phyloP scores from a whole-genome alignment of 2,113 vertebrate genomes.

The Sapajus apella region DNA sequence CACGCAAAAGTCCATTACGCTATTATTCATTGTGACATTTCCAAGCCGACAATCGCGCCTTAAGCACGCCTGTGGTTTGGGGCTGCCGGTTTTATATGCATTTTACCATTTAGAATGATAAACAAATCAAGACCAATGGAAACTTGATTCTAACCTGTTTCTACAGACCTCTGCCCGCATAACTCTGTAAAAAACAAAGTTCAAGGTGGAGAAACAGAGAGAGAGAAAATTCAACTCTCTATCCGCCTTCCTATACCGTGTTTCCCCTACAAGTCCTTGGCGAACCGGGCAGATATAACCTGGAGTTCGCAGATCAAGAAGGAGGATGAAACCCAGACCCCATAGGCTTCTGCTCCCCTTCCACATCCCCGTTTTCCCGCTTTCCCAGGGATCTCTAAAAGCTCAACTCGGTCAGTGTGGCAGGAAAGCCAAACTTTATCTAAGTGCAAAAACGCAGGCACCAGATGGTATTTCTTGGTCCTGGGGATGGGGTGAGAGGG shows the following conservation, averaged over 20 bases:
- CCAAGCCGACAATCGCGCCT: background rate
- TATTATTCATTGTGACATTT: slow-evolving; percentile 27
- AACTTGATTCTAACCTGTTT: slow-evolving; percentile 50
- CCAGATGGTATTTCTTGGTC: background rate
- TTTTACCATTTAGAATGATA: slow-evolving; percentile 26
- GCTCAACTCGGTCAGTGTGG: background rate
- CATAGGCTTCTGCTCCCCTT: rapidly evolving
- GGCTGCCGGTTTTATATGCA: slow-evolving; percentile 1
- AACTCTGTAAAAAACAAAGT: background rate
- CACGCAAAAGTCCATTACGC: background rate
- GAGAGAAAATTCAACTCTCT: background rate
- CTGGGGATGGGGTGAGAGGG: no score
- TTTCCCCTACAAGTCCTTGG: background rate
- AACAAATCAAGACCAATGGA: background rate
- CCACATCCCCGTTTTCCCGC: background rate
- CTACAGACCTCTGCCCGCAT: background rate
- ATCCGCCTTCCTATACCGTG: rapidly evolving
- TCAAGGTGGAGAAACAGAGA: background rate
- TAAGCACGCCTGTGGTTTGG: slow-evolving; percentile 49
- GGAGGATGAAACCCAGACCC: background rate
- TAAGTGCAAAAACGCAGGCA: background rate
- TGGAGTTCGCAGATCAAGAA: background rate
- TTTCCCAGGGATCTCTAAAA: background rate
- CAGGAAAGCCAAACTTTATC: background rate
- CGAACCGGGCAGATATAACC: background rate